These are phyloP conservation scores for Eueides isabella DNA, from an alignment of 1,140 invertebrate species.

Conservation along the genomic window DNA sequence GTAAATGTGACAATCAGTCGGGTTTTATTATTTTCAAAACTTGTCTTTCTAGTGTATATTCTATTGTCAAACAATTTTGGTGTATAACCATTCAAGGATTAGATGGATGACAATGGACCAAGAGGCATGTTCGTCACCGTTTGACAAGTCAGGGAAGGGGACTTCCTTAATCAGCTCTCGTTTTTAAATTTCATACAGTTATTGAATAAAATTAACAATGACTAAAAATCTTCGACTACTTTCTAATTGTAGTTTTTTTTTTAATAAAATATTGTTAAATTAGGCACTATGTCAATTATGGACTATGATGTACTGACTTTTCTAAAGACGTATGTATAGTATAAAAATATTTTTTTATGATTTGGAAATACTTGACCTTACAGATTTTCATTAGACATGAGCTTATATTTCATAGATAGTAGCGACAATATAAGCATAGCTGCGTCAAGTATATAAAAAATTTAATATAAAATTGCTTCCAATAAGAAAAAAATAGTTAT, in stretches of 20 bases:
- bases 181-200: conserved; percentile 28
- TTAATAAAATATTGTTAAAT: no score
- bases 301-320: no score
- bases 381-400: no score
- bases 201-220: no score
- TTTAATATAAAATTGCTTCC: no score
- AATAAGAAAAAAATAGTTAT: no score
- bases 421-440: neutral
- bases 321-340: no score
- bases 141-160: conserved; percentile 65
- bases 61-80: conserved; percentile 63
- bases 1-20: conserved; percentile 59
- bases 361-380: no score
- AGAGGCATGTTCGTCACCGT: conserved; percentile 64
- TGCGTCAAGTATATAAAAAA: neutral
- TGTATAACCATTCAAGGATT: conserved; percentile 74
- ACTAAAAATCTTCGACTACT: no score
- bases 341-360: no score
- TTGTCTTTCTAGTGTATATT: conserved; percentile 64
- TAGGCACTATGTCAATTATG: no score
- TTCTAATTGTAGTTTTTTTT: no score
- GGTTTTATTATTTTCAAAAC: conserved; percentile 71
- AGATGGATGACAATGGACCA: conserved; percentile 63
- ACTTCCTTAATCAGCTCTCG: conserved; percentile 45
- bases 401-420: neutral